These are phyloP conservation scores for Heliconius erato DNA, from an alignment of 2,888 invertebrate genomes.

Conservation along the genomic window DNA sequence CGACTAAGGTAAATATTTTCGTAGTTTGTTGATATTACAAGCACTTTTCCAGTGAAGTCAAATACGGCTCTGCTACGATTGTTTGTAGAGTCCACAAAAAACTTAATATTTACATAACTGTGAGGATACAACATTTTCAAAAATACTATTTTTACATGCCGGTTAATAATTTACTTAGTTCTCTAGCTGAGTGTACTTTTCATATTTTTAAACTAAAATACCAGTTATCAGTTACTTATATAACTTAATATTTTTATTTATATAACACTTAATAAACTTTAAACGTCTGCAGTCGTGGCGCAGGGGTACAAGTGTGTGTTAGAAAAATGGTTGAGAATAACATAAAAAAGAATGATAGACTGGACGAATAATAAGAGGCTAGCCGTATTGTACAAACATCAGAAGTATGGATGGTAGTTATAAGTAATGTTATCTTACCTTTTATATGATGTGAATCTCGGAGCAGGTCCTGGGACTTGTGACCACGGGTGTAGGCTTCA, in stretches of 20 bases:
- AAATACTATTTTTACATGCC: not conserved
- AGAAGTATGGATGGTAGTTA: too few relatives aligned
- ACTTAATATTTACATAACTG: not conserved
- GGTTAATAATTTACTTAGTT: not conserved
- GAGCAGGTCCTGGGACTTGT: too few relatives aligned
- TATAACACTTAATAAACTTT: too few relatives aligned
- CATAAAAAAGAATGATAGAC: too few relatives aligned
- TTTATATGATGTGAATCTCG: too few relatives aligned
- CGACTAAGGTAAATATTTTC: not conserved
- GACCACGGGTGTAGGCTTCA: too few relatives aligned
- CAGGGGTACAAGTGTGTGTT: not conserved
- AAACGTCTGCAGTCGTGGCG: not conserved
- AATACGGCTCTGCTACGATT: not conserved
- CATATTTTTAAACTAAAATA: not conserved
- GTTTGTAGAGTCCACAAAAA: constrained; percentile 14
- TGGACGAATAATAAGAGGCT: too few relatives aligned
- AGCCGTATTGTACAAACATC: too few relatives aligned
- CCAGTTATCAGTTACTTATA: not conserved
- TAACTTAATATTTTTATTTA: too few relatives aligned
- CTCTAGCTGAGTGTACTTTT: not conserved
- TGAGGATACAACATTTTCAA: not conserved
- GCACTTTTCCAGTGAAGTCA: not conserved
- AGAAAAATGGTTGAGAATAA: too few relatives aligned
- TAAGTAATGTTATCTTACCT: too few relatives aligned
- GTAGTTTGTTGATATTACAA: not conserved